These are phyloP conservation scores for Enteromius afrohamiltoni DNA, from an alignment of 2,797 vertebrate species.

Conservation along the genomic window DNA sequence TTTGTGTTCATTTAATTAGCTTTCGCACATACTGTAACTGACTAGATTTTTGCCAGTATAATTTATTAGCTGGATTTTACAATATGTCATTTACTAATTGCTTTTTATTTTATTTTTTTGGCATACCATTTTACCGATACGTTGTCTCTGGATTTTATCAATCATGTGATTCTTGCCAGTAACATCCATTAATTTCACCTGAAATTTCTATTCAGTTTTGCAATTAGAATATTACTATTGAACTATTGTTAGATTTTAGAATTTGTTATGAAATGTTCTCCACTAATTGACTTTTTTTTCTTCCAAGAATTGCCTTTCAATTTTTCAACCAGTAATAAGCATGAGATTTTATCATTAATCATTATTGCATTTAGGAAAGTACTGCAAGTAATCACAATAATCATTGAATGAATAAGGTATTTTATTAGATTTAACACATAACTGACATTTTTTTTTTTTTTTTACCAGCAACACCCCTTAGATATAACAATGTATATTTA, in stretches of 20 bases:
- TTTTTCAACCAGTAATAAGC: not conserved
- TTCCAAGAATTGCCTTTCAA: not conserved
- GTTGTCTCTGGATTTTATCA: not conserved
- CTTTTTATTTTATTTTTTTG: too few relatives aligned
- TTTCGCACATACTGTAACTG: not conserved
- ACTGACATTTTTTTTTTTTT: not conserved
- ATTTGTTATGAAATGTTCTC: not conserved
- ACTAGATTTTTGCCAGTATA: not conserved
- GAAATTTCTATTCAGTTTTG: not conserved
- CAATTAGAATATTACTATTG: not conserved
- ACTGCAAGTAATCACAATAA: not conserved
- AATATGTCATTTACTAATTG: not conserved
- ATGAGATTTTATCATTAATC: not conserved
- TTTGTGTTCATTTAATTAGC: not conserved
- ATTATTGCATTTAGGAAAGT: not conserved
- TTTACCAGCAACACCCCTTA: not conserved
- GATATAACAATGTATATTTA: not conserved
- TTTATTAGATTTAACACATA: not conserved
- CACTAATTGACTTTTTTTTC: not conserved
- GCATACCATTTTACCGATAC: not conserved
- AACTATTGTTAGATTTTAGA: not conserved
- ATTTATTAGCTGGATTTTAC: not conserved
- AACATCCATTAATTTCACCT: not conserved
- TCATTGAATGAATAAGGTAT: not conserved
- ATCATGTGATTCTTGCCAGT: not conserved